Evolutionary conservation across 2,797 vertebrate genomes (phyloP), one percentile per base, ranked within the genome.

Genomic region (Meda fulgida): DNA sequence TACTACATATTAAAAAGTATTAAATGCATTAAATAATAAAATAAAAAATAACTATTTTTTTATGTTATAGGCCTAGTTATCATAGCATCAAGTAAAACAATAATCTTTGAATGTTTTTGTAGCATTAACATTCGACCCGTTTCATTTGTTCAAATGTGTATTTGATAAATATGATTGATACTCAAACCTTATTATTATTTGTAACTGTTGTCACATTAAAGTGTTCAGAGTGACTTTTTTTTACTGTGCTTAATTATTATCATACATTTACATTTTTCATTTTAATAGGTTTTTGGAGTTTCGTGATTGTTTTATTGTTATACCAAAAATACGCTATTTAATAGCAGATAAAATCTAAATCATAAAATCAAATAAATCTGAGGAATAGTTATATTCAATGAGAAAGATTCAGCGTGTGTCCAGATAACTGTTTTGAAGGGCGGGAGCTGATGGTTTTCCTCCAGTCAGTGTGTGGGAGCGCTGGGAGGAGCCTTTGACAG

Each of bases 401-500:
- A 46, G 36, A 48, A 21, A 31, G 21, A 23, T 4, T 1, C 5
- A 43, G 16, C 19, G 19, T 67, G 40, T 23, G 36, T 67, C 75
- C 46, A 51, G 40, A 72, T 66, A 73, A 80, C 67, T 63, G 43
- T 66, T 72, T n/a, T 18, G 29, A 34, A 83, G 88, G 92, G 91
- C 48, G 88, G 63, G 76, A 0, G 34, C 66, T 66, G 73, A 58
- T 73, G 26, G n/a, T 81, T 80, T 71, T 63, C 87, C 90, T 85
- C 89, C 90, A 91, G 71, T 93, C 67, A 84, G 85, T 81, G 80
- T 84, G 58, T 23, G 18, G 29, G 60, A 65, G 40, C 31, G 58
- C 21, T 84, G 91, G 92, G 93, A 87, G 90, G 92, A 92, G 91
- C 86, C 90, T 82, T 19, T 4, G 76, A 85, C 83, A 69, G 90